Evolutionary conservation across 1,140 invertebrate genomes (phyloP).

Genomic region (Drosophila lacteicornis): DNA sequence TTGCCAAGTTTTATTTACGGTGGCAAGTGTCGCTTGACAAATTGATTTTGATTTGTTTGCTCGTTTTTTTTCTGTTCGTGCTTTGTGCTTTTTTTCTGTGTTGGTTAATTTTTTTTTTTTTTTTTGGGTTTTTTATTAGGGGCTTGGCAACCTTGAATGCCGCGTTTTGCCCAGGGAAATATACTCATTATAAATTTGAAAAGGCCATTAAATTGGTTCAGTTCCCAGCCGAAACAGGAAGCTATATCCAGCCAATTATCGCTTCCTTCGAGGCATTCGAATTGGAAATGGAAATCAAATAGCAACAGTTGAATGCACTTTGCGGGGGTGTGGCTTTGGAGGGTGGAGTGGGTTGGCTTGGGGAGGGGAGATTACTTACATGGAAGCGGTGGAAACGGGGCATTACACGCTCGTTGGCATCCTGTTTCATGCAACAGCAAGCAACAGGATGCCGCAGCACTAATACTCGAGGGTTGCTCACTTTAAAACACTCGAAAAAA

Average conservation of each 20-base stretch:
- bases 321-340: slow-evolving; percentile 29
- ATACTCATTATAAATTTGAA: slow-evolving; percentile 26
- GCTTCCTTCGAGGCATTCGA: slow-evolving; percentile 52
- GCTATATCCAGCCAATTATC: slow-evolving; percentile 55
- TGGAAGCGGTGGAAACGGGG: slow-evolving; percentile 19
- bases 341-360: background rate
- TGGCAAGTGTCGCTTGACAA: slow-evolving; percentile 81
- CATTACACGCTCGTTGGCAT: slow-evolving; percentile 80
- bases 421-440: slow-evolving; percentile 82
- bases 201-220: slow-evolving; percentile 34
- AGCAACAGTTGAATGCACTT: slow-evolving; percentile 60
- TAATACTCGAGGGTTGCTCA: slow-evolving; percentile 46
- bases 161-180: slow-evolving; percentile 22
- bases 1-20: slow-evolving; percentile 67
- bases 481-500: slow-evolving; percentile 20
- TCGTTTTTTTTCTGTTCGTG: slow-evolving; percentile 48
- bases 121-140: background rate
- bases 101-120: slow-evolving; percentile 4
- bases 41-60: slow-evolving; percentile 74
- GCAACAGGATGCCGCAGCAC: slow-evolving; percentile 73
- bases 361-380: background rate
- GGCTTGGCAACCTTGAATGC: slow-evolving; percentile 31
- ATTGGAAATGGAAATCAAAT: slow-evolving; percentile 73
- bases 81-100: slow-evolving; percentile 2
- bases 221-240: slow-evolving; percentile 41